Conservation (phyloP, 2,797 vertebrate species). For the Parauchenoglanis punctatus region DNA sequence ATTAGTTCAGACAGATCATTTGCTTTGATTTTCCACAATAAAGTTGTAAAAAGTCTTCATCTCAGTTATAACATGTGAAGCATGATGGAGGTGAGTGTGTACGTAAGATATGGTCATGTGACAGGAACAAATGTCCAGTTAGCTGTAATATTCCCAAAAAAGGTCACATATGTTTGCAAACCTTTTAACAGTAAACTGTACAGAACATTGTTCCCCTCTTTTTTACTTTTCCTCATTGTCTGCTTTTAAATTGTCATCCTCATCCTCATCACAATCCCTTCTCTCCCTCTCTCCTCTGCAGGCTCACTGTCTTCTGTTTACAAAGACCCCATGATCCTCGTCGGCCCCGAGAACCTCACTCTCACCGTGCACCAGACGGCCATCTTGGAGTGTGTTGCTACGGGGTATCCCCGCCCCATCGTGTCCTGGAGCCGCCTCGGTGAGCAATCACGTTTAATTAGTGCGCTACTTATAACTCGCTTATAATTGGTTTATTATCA, state of each 20-base stretch:
- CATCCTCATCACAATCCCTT: background rate
- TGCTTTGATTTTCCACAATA: background rate
- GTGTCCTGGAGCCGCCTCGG: slow-evolving; percentile 99
- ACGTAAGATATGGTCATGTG: background rate
- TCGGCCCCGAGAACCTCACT: slow-evolving; percentile 97
- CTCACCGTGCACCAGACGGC: slow-evolving; percentile 98
- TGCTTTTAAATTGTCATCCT: no score
- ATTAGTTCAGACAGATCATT: background rate
- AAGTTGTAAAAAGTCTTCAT: background rate
- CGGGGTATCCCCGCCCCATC: slow-evolving; percentile 94
- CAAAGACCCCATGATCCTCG: slow-evolving; percentile 95
- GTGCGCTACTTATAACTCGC: no score
- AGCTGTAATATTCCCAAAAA: background rate
- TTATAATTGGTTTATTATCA: background rate
- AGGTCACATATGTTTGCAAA: no score
- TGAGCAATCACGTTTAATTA: slow-evolving; percentile 69
- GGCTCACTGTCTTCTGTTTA: slow-evolving; percentile 90
- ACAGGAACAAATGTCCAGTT: background rate
- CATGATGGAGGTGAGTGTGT: background rate
- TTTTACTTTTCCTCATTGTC: background rate
- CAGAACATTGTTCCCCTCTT: background rate
- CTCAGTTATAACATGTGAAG: background rate
- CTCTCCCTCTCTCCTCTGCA: slow-evolving; percentile 61
- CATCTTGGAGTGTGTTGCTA: slow-evolving; percentile 95
- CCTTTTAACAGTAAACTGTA: background rate